phyloP scores from a whole-genome alignment of 2,113 vertebrate genomes.

The Vulpes vulpes region DNA sequence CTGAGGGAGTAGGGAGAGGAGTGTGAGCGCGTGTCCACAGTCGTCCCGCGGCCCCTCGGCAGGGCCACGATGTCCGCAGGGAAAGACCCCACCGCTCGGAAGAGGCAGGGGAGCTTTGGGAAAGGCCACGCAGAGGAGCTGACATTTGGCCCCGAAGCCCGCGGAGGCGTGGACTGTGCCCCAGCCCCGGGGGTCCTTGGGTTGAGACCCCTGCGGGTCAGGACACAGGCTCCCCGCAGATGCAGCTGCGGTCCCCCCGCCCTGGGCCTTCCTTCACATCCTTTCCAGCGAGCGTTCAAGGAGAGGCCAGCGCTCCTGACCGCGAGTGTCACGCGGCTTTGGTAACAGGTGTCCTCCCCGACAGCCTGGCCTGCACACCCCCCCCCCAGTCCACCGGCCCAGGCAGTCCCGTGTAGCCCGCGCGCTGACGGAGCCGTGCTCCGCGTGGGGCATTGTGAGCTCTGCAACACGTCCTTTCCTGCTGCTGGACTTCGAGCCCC shows the following conservation, averaged over 20 bases:
- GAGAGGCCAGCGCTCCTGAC: not conserved
- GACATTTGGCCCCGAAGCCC: not conserved
- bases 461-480: not conserved
- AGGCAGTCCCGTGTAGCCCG: too few relatives aligned
- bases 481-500: not conserved
- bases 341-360: not conserved
- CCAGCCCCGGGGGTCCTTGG: not conserved
- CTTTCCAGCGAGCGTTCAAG: not conserved
- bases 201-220: not conserved
- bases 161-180: not conserved
- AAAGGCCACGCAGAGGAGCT: not conserved
- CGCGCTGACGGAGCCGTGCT: too few relatives aligned
- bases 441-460: not conserved
- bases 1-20: slow-evolving; percentile 79
- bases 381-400: too few relatives aligned
- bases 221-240: not conserved
- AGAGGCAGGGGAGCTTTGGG: not conserved
- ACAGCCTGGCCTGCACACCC: not conserved
- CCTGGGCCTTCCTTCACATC: not conserved
- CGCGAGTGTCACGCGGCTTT: not conserved
- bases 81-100: not conserved
- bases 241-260: too few relatives aligned
- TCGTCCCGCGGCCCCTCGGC: not conserved
- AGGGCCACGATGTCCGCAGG: not conserved
- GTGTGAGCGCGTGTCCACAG: accelerated